These are phyloP conservation scores for Schrankia costaestrigalis DNA, from an alignment of 2,888 invertebrate species.

Conservation along the genomic window DNA sequence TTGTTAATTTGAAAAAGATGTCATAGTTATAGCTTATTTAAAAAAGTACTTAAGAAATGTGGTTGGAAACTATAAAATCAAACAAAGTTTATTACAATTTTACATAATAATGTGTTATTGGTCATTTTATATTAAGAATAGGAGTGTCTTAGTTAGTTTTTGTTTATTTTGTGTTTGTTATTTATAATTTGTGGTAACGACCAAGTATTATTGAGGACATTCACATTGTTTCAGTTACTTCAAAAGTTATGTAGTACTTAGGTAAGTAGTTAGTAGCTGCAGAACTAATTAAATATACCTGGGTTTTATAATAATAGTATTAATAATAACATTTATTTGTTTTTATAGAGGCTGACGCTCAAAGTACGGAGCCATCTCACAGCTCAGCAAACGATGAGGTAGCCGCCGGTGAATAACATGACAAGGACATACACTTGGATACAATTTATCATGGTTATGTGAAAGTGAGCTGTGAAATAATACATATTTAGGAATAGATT, in stretches of 20 bases:
- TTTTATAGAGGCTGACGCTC: constrained; percentile 64
- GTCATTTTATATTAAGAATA: too few relatives aligned
- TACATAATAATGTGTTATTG: too few relatives aligned
- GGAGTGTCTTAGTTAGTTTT: too few relatives aligned
- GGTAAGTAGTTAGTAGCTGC: constrained; percentile 54
- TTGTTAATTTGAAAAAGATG: too few relatives aligned
- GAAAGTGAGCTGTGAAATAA: constrained; percentile 40
- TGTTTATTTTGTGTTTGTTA: not conserved
- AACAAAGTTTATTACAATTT: too few relatives aligned
- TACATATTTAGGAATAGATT: constrained; percentile 22
- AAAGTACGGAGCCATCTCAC: constrained; percentile 64
- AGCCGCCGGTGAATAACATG: constrained; percentile 34
- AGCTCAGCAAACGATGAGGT: constrained; percentile 56
- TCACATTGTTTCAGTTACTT: constrained; percentile 76
- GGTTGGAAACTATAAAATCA: too few relatives aligned
- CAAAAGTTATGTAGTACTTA: constrained; percentile 67
- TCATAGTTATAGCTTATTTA: too few relatives aligned
- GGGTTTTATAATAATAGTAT: not conserved
- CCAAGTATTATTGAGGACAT: constrained; percentile 30
- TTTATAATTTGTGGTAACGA: not conserved
- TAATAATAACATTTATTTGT: constrained; percentile 7
- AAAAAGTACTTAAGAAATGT: too few relatives aligned
- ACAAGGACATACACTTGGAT: constrained; percentile 19
- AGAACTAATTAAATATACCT: constrained; percentile 4
- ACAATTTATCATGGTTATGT: constrained; percentile 27